Evolutionary conservation across 2,113 vertebrate species (phyloP), one percentile per base, ranked within the genome.

Genomic region (Empidonax traillii): DNA sequence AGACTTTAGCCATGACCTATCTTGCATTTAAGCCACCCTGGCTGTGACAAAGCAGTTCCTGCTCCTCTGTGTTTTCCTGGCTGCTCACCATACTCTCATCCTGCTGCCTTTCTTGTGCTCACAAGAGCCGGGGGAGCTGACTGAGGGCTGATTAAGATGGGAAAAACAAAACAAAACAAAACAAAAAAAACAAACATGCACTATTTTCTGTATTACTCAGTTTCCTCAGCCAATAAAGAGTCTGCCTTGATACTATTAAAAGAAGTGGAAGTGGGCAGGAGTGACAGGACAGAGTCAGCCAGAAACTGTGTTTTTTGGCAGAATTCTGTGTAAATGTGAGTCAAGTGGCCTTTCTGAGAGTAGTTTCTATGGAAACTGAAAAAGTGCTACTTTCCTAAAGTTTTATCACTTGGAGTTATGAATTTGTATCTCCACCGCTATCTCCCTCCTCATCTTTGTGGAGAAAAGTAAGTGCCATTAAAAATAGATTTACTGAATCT

Each of bases 401-500:
- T 91, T 94, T 91, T 81, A 82, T 67, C 59, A 41, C 63, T 49
- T 43, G 18, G 43, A 93, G 43, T 85, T 82, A 76, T 13, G 31
- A 41, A 44, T 88, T 88, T 88, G 35, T 82, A 41, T 39, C 71
- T 75, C 53, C 30, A 75, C 39, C 14, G 3, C 10, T 56, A 65
- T 80, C 28, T 90, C 27, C n/a, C 10, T 73, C 63, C 37, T 76
- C 65, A 58, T 82, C 67, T 77, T 66, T 58, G 67, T 73, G 41
- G 14, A 85, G 47, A 62, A 95, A 95, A 88, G 68, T 44, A 89
- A 94, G 85, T n/a, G 61, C 61, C 49, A 82, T 91, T 95, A 91
- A 93, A 93, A 94, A 87, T 8, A 91, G 79, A 93, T 95, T 93
- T 93, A 79, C 58, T 25, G 87, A 89, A 79, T 61, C 22, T 85